These are phyloP conservation scores for Athalia cordata DNA, from an alignment of 2,888 invertebrate species.

Conservation along the genomic window DNA sequence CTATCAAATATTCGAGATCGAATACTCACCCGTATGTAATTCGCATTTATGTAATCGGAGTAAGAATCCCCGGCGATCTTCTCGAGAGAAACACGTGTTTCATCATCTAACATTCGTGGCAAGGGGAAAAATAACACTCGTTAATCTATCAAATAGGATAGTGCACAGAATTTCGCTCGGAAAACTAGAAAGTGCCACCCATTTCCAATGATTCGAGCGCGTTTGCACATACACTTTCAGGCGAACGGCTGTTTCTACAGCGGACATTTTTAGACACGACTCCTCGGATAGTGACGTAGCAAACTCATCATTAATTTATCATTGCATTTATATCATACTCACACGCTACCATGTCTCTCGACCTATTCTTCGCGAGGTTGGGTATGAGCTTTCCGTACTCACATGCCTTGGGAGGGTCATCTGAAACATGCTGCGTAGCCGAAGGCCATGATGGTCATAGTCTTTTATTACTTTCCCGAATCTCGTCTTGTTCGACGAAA, in stretches of 20 bases:
- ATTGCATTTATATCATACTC: slow-evolving; percentile 56
- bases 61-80: slow-evolving; percentile 73
- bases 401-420: slow-evolving; percentile 59
- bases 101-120: slow-evolving; percentile 17
- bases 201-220: no score
- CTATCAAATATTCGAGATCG: not conserved
- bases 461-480: not conserved
- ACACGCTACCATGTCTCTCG: slow-evolving; percentile 71
- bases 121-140: not conserved
- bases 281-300: no score
- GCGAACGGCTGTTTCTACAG: no score
- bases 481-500: slow-evolving; percentile 41
- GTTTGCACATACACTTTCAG: no score
- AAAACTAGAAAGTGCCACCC: no score
- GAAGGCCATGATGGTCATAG: not conserved
- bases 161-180: no score
- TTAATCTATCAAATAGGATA: no score
- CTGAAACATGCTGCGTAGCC: slow-evolving; percentile 56
- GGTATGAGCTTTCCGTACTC: slow-evolving; percentile 61
- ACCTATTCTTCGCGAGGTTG: slow-evolving; percentile 71
- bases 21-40: slow-evolving; percentile 72
- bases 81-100: slow-evolving; percentile 9
- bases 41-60: slow-evolving; percentile 51
- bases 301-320: no score
- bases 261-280: no score